Conservation (phyloP, 2,113 vertebrate genomes). For the Dendropsophus ebraccatus region DNA sequence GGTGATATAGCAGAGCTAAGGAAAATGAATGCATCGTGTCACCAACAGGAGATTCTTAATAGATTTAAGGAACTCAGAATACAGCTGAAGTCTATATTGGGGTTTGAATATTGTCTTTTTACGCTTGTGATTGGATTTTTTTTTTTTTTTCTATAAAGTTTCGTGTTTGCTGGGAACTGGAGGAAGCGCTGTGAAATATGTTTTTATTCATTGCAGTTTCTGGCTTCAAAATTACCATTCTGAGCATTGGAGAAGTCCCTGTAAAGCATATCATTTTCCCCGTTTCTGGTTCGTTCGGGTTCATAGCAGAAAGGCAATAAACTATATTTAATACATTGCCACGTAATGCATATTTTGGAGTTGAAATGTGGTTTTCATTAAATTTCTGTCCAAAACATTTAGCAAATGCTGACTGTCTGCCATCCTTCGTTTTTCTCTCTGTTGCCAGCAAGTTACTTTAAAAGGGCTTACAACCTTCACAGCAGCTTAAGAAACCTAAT, state of each 20-base stretch:
- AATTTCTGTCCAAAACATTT: constrained; percentile 77
- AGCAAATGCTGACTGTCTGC: constrained; percentile 78
- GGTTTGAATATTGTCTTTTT: neutral
- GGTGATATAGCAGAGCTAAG: constrained; percentile 55
- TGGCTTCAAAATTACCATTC: constrained; percentile 22
- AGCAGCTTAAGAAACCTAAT: constrained; percentile 48
- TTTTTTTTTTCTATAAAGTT: constrained; percentile 18
- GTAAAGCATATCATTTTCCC: constrained; percentile 28
- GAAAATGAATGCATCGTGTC: constrained; percentile 12
- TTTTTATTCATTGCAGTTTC: constrained; percentile 21
- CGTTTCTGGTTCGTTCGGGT: constrained; percentile 19
- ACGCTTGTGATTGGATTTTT: neutral
- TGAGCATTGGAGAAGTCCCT: constrained; percentile 20
- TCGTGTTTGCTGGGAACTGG: neutral
- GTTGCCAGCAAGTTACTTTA: constrained; percentile 68
- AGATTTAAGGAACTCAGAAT: constrained; percentile 15
- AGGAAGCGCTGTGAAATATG: constrained; percentile 1
- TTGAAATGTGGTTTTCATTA: constrained; percentile 88
- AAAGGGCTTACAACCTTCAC: constrained; percentile 59
- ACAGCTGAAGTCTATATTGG: neutral
- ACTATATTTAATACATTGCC: constrained; percentile 73
- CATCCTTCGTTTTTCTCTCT: constrained; percentile 70
- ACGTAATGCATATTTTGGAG: constrained; percentile 79
- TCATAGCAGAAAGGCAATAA: constrained; percentile 62
- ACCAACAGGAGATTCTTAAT: neutral